Evolutionary conservation across 2,797 vertebrate genomes (phyloP).

Genomic region (Psittacula derbiana): DNA sequence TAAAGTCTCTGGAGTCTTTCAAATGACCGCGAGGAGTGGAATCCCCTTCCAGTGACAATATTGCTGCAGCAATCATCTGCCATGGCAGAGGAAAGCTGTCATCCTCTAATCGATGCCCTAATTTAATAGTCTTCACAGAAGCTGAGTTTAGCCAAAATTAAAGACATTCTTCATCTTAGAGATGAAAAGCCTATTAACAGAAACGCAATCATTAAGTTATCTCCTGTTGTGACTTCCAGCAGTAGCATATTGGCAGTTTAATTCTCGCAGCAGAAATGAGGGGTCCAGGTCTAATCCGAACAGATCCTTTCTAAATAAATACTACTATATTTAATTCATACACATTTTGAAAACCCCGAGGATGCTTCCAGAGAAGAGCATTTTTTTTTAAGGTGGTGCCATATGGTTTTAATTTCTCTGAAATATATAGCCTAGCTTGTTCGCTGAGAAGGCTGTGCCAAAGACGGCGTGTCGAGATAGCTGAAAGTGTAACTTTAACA

Average conservation of each 20-base stretch:
- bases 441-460: slow-evolving; percentile 64
- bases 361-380: slow-evolving; percentile 66
- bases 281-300: slow-evolving; percentile 19
- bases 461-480: slow-evolving; percentile 71
- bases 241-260: slow-evolving; percentile 12
- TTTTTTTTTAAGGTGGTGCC: slow-evolving; percentile 72
- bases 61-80: not conserved
- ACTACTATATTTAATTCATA: slow-evolving; percentile 69
- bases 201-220: not conserved
- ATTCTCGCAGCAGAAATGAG: slow-evolving; percentile 41
- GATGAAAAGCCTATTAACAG: slow-evolving; percentile 44
- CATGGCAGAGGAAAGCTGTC: not conserved
- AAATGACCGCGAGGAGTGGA: accelerated
- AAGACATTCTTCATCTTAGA: slow-evolving; percentile 33
- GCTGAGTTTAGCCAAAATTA: not conserved
- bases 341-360: slow-evolving; percentile 63
- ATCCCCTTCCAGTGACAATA: not conserved
- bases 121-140: not conserved
- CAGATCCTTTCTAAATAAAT: slow-evolving; percentile 64
- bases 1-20: not conserved
- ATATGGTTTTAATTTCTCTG: slow-evolving; percentile 80
- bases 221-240: not conserved
- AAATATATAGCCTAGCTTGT: slow-evolving; percentile 77
- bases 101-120: not conserved
- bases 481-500: slow-evolving; percentile 71